Conservation (phyloP, 2,888 invertebrate species). For the Macrophya annulata region DNA sequence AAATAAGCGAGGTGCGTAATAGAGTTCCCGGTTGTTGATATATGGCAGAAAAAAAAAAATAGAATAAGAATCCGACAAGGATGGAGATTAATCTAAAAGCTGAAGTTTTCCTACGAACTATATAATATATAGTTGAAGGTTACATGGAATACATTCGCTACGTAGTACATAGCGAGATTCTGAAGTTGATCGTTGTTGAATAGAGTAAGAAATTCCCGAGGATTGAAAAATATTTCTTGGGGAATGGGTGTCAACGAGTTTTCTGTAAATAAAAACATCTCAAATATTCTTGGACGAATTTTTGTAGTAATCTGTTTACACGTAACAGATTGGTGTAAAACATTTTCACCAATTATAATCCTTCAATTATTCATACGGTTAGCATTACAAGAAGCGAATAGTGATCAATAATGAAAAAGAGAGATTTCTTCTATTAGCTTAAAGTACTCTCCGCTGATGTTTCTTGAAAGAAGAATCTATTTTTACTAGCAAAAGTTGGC, state of each 20-base stretch:
- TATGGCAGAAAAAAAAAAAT: neutral
- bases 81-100: neutral
- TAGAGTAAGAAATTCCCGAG: neutral
- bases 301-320: too few species aligned
- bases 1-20: neutral
- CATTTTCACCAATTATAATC: too few species aligned
- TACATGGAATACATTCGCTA: too few species aligned
- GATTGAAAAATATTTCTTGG: neutral
- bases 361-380: too few species aligned
- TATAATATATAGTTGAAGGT: too few species aligned
- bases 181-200: neutral
- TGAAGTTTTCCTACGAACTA: neutral
- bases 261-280: neutral
- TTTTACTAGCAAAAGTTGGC: neutral
- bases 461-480: neutral
- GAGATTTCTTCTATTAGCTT: neutral
- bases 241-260: neutral
- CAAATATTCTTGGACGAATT: too few species aligned
- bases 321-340: too few species aligned
- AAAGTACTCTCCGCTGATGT: neutral
- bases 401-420: neutral
- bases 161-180: too few species aligned
- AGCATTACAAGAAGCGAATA: neutral
- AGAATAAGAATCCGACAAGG: neutral
- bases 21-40: neutral